These are phyloP conservation scores for Eleginops maclovinus DNA, from an alignment of 2,113 vertebrate genomes.

Conservation along the genomic window DNA sequence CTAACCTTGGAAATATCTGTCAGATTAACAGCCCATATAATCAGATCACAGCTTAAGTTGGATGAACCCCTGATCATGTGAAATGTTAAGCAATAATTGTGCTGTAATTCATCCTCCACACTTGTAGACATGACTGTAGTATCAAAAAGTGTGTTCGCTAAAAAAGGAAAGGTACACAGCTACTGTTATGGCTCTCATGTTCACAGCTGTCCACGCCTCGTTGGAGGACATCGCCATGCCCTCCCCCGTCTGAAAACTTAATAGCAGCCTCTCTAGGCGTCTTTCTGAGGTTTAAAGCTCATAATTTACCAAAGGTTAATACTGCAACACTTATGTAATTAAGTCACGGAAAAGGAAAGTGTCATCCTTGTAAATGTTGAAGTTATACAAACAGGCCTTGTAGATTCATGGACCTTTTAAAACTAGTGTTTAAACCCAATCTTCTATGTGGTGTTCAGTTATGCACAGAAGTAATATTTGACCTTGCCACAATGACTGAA, in stretches of 20 bases:
- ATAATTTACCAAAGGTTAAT: not conserved
- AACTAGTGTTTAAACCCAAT: slow-evolving; percentile 3
- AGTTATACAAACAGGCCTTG: not conserved
- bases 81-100: slow-evolving; percentile 44
- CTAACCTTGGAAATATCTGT: not conserved
- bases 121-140: slow-evolving; percentile 5
- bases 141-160: slow-evolving; percentile 52
- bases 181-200: slow-evolving; percentile 59
- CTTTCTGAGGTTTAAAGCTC: slow-evolving; percentile 6
- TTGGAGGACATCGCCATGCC: slow-evolving; percentile 49
- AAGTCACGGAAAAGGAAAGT: not conserved
- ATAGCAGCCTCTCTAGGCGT: slow-evolving; percentile 12
- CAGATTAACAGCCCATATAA: slow-evolving; percentile 36
- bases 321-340: not conserved
- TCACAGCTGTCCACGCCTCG: slow-evolving; percentile 67
- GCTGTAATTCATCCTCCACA: slow-evolving; percentile 33
- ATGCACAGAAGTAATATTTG: not conserved
- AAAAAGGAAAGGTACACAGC: slow-evolving; percentile 53
- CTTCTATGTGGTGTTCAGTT: slow-evolving; percentile 3
- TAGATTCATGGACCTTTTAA: not conserved
- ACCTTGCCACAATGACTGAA: slow-evolving; percentile 28
- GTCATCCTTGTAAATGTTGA: not conserved
- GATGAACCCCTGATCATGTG: slow-evolving; percentile 39
- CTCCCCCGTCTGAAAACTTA: slow-evolving; percentile 26
- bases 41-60: slow-evolving; percentile 17